Percentiles rank a stretch among this genome's conserved stretches.
These are phyloP conservation scores for Danio rerio DNA, from an alignment of 2,113 vertebrate genomes.

Conservation along the genomic window GRCz12tu NC_133187.1:35808501-35809000, in stretches of 20 bases:
- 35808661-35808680: slow-evolving; percentile 13
- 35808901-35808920: not conserved
- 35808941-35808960: not conserved
- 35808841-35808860: not conserved
- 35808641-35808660: too few relatives aligned
- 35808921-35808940: not conserved
- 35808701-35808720: not conserved
- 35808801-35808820: not conserved
- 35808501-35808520: slow-evolving; percentile 43
- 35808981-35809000: slow-evolving; percentile 19
- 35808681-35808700: not conserved
- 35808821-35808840: not conserved
- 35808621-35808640: slow-evolving; percentile 55
- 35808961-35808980: not conserved
- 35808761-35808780: slow-evolving; percentile 13
- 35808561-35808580: slow-evolving; percentile 48
- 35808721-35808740: slow-evolving; percentile 7
- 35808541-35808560: slow-evolving; percentile 38
- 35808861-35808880: not conserved
- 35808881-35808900: not conserved
- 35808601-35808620: slow-evolving; percentile 17
- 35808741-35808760: not conserved
- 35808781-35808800: not conserved
- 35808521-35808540: slow-evolving; percentile 27
- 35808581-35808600: slow-evolving; percentile 33